Percentiles rank a stretch among this genome's conserved stretches.
Conservation (phyloP, 2,113 vertebrate genomes). For the Sebastes schlegelii region DNA sequence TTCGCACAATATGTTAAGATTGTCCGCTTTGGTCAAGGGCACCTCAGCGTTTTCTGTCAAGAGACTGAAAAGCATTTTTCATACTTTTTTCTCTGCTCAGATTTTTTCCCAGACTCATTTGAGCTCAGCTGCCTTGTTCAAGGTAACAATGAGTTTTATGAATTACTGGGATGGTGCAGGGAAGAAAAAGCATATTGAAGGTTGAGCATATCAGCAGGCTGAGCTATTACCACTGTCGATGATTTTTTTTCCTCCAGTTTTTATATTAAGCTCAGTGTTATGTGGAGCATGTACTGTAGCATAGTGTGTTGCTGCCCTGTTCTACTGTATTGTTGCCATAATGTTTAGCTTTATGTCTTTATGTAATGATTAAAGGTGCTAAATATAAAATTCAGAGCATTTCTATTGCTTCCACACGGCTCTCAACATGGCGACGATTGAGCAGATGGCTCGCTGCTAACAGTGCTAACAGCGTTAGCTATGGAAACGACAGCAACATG, state of each 20-base stretch:
- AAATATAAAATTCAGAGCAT: not conserved
- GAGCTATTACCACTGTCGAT: not conserved
- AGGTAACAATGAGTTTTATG: slow-evolving; percentile 11
- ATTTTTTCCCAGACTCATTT: slow-evolving; percentile 9
- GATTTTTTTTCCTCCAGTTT: not conserved
- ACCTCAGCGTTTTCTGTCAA: slow-evolving; percentile 1
- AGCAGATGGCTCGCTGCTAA: too few relatives aligned
- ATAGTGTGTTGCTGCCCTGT: not conserved
- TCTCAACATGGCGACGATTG: too few relatives aligned
- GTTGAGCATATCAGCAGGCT: slow-evolving; percentile 10
- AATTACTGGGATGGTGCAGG: slow-evolving; percentile 5
- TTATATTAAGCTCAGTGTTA: not conserved
- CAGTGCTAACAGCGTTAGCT: too few relatives aligned
- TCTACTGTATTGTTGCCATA: not conserved
- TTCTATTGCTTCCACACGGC: too few relatives aligned
- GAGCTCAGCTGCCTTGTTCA: slow-evolving; percentile 7
- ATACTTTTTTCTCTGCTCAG: not conserved
- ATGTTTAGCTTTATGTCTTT: not conserved
- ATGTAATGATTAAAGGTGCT: not conserved
- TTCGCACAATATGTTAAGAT: slow-evolving; percentile 13
- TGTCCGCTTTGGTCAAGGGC: slow-evolving; percentile 19
- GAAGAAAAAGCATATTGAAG: slow-evolving; percentile 12
- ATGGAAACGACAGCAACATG: too few relatives aligned
- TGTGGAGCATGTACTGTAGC: not conserved
- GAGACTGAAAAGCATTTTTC: slow-evolving; percentile 25